Conservation (phyloP, 2,888 invertebrate species). For the Slavum lentiscoides region DNA sequence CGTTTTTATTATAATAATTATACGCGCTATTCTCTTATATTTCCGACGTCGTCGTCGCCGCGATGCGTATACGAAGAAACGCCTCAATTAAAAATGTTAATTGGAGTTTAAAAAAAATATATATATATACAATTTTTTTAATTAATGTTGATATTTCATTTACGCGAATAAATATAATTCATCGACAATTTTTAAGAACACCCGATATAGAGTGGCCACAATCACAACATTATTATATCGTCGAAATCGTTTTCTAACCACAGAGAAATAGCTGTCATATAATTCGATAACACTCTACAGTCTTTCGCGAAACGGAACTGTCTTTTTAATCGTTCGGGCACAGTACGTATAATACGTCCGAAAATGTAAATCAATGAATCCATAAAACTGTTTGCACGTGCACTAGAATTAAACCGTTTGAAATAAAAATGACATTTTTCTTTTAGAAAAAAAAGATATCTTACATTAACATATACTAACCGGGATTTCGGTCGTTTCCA, state of each 20-base stretch:
- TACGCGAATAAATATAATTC: not conserved
- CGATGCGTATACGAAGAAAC: not conserved
- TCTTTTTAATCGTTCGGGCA: not conserved
- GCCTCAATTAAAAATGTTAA: slow-evolving; percentile 37
- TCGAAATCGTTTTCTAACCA: too few relatives aligned
- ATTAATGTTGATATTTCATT: slow-evolving; percentile 11
- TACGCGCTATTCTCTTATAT: slow-evolving; percentile 3
- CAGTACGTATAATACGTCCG: too few relatives aligned
- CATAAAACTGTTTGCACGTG: too few relatives aligned
- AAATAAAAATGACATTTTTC: not conserved
- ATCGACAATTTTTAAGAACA: not conserved
- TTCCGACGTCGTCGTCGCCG: not conserved
- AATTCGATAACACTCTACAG: not conserved
- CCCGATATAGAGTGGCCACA: too few relatives aligned
- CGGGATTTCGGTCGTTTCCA: slow-evolving; percentile 10
- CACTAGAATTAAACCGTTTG: too few relatives aligned
- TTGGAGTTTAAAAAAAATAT: not conserved
- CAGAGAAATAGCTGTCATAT: too few relatives aligned
- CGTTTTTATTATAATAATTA: not conserved
- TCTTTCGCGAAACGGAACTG: not conserved
- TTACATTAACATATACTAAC: not conserved
- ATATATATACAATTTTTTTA: not conserved
- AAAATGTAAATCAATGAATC: too few relatives aligned
- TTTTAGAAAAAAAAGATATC: not conserved
- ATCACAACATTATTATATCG: too few relatives aligned